phyloP scores from a whole-genome alignment of 2,888 invertebrate genomes.

The Campoplex capitator region DNA sequence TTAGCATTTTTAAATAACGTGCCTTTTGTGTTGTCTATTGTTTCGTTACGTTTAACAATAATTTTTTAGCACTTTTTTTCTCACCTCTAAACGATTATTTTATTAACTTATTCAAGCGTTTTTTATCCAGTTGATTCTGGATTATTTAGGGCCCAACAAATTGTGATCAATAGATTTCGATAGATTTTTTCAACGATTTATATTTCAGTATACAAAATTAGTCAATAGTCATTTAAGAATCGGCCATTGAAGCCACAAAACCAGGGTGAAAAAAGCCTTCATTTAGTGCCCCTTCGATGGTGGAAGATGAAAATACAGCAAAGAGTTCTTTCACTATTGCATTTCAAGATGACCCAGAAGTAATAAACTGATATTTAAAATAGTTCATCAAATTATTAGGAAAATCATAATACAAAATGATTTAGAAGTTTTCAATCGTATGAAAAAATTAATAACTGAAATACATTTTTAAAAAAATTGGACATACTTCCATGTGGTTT shows the following conservation, averaged over 20 bases:
- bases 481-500: neutral
- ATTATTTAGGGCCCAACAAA: neutral
- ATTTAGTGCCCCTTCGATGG: neutral
- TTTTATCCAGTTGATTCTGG: neutral
- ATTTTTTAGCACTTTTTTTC: neutral
- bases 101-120: neutral
- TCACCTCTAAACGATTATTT: neutral
- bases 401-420: neutral
- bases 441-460: neutral
- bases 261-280: neutral
- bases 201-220: neutral
- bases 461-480: neutral
- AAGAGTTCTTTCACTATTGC: neutral
- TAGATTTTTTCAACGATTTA: conserved; percentile 3
- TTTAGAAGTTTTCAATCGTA: neutral
- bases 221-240: conserved; percentile 10
- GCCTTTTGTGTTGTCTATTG: conserved; percentile 26
- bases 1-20: neutral
- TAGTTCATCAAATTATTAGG: neutral
- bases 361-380: neutral
- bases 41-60: neutral
- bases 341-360: neutral
- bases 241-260: neutral
- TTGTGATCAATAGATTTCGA: conserved; percentile 12
- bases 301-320: neutral